Evolutionary conservation across 2,113 vertebrate genomes (phyloP).

Genomic region (Cephalopterus ornatus): DNA sequence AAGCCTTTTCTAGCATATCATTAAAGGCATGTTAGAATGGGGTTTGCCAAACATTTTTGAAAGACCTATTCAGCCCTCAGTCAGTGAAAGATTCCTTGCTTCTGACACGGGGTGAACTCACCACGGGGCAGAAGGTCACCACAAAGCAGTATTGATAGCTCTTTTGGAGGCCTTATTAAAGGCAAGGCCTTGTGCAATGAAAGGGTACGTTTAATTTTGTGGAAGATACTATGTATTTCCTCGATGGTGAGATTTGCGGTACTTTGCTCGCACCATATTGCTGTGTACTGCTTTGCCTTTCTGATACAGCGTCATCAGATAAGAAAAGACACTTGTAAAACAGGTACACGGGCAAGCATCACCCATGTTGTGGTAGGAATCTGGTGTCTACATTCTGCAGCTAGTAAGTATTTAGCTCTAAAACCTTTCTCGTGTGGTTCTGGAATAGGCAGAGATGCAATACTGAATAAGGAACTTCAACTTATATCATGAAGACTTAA

Average conservation of each 20-base stretch:
- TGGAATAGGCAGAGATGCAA: neutral
- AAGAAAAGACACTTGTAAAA: neutral
- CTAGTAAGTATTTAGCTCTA: neutral
- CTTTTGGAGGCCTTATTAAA: neutral
- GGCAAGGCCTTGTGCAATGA: fast-evolving
- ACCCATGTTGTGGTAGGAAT: neutral
- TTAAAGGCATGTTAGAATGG: neutral
- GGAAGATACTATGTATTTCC: fast-evolving
- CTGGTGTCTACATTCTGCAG: neutral
- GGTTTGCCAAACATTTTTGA: neutral
- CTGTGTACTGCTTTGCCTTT: neutral
- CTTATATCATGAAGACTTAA: neutral
- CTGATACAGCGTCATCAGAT: neutral
- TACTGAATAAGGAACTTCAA: neutral
- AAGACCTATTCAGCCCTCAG: neutral
- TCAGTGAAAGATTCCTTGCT: neutral
- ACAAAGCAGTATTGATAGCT: neutral
- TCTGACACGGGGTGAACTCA: neutral
- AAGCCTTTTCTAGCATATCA: neutral
- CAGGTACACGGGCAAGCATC: neutral
- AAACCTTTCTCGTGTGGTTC: neutral
- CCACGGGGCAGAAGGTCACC: neutral
- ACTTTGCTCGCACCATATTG: neutral
- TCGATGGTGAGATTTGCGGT: neutral
- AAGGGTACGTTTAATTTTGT: neutral